Base-by-base conservation (phyloP, 2,888 invertebrate species). In the Philaethria dido region DNA sequence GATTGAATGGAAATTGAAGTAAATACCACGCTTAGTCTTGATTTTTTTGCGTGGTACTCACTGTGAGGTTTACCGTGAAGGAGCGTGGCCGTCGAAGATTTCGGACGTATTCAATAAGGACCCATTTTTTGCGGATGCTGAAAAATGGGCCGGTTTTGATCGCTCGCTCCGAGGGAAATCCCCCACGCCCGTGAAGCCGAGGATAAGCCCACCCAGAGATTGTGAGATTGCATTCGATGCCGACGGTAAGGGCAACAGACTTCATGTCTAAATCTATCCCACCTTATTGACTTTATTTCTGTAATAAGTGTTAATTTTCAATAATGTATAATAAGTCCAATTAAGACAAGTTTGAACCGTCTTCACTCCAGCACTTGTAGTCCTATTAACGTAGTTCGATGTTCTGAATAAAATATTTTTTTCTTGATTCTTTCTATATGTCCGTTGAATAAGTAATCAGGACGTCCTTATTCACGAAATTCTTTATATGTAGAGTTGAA, bases 171-270 rank as follows among this genome's bases (percentile, higher is more conserved):
- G 93, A 79, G 92, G 92, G 79, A 88, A 85, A 81, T 95, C 95
- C 73, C 95, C 95, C 78, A 95, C 95, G 80, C 95, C 95, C 64
- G 94, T 94, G 85, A 96, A 95, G 94, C 93, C 94, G 80, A 94
- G 95, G 86, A 94, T 94, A 83, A 95, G 93, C 90, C 94, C 89
- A 78, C 95, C 95, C 76, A 94, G 95, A 75, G 94, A 95, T 83
- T 93, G 94, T 80, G 95, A 95, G 90, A 93, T 95, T 82, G 95
- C 95, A 78, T 96, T 93, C 89, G 96, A 96, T 92, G 93, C 94
- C 88, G 95, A 95, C 84, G 96, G 96, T 94, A 95, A 94, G 93
- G 91, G 89, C 87, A 84, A 80, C 87, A 89, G 89, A 86, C 84
- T 83, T 80, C 79, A 66, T 78, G 78, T 80, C 84, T 70, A 88